phyloP scores from a whole-genome alignment of 2,888 invertebrate genomes.

The Harpalus rubripes region DNA sequence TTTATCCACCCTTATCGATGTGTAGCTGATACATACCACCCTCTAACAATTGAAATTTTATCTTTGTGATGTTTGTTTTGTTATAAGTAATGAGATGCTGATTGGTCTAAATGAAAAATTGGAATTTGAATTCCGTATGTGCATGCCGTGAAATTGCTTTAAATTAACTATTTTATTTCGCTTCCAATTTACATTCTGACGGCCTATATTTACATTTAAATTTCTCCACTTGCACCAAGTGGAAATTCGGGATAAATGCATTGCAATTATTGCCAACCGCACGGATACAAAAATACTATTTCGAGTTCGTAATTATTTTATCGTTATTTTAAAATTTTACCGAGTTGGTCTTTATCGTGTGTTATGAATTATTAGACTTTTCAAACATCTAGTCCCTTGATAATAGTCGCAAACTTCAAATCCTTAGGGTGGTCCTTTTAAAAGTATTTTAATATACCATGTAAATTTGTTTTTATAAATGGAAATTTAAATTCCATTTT shows the following conservation, averaged over 20 bases:
- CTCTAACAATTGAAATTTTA: constrained; percentile 60
- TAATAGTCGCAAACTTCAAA: too few relatives aligned
- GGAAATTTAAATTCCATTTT: constrained; percentile 31
- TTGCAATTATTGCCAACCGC: neutral
- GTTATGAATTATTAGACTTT: too few relatives aligned
- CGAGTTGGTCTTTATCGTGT: too few relatives aligned
- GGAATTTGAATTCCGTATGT: constrained; percentile 44
- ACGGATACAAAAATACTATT: neutral
- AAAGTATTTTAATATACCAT: neutral
- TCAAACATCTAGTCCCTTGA: too few relatives aligned
- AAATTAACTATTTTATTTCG: constrained; percentile 56
- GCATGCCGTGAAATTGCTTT: constrained; percentile 52
- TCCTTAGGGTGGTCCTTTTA: too few relatives aligned
- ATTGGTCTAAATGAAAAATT: constrained; percentile 58
- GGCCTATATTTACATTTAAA: constrained; percentile 55
- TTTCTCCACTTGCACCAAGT: constrained; percentile 25
- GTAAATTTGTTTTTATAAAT: neutral
- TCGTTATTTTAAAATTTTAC: neutral
- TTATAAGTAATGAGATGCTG: constrained; percentile 60
- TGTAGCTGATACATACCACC: neutral
- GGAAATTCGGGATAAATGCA: neutral
- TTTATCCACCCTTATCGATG: neutral
- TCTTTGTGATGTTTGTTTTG: constrained; percentile 49
- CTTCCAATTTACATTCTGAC: constrained; percentile 47
- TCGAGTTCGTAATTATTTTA: neutral